These are phyloP conservation scores for Saturnia japonica DNA, from an alignment of 2,888 invertebrate genomes.

Conservation along the genomic window DNA sequence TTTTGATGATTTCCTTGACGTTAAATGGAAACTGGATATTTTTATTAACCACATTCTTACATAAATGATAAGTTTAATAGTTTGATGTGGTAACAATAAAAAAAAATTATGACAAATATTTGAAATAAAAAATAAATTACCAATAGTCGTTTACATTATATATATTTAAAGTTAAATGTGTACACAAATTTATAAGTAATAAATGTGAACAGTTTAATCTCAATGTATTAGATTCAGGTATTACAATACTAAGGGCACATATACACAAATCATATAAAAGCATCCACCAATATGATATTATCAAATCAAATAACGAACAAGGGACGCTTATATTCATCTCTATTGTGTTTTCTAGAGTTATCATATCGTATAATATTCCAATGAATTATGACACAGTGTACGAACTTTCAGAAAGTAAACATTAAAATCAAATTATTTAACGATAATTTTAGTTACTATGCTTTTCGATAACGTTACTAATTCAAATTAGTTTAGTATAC, in stretches of 20 bases:
- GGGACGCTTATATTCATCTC: background rate
- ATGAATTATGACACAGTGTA: background rate
- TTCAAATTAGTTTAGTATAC: background rate
- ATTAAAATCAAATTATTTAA: background rate
- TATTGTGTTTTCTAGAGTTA: background rate
- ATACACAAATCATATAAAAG: background rate
- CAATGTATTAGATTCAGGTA: background rate
- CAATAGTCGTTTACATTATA: too few species aligned
- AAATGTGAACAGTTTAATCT: background rate
- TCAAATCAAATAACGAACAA: background rate
- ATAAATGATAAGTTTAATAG: too few species aligned
- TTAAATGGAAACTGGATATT: too few species aligned
- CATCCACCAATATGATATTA: background rate
- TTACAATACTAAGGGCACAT: background rate
- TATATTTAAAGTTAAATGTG: too few species aligned
- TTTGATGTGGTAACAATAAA: too few species aligned
- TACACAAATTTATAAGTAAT: background rate
- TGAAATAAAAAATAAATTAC: too few species aligned
- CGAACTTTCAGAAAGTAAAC: background rate
- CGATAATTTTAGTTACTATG: too few species aligned
- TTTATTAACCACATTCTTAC: too few species aligned
- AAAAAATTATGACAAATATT: too few species aligned
- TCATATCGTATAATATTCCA: background rate
- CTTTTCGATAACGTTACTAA: background rate
- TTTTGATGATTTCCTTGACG: too few species aligned